Conservation (phyloP, 2,797 vertebrate species). For the Cuculus canorus region DNA sequence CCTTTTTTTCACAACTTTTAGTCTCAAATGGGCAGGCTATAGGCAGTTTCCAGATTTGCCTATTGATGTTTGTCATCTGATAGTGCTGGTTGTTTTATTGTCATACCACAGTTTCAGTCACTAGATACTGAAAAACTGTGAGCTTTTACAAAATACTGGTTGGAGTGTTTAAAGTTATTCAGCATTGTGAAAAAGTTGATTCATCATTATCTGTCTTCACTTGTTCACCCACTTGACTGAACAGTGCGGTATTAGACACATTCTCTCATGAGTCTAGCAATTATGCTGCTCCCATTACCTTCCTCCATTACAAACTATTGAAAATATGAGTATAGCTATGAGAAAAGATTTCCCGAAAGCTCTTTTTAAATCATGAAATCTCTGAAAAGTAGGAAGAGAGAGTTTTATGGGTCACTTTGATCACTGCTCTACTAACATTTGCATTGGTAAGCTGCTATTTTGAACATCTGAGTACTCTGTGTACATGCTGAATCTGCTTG, state of each 20-base stretch:
- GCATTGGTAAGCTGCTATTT: neutral
- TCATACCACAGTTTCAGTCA: neutral
- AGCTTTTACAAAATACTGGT: neutral
- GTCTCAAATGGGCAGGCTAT: neutral
- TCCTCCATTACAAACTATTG: neutral
- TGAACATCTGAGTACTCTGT: neutral
- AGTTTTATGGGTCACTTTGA: neutral
- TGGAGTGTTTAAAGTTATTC: neutral
- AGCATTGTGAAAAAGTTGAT: neutral
- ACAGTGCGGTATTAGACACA: neutral
- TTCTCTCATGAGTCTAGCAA: conserved; percentile 6
- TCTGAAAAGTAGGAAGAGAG: neutral
- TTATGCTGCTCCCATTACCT: conserved; percentile 4
- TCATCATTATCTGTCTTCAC: neutral
- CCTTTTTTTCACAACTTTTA: neutral
- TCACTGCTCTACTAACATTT: neutral
- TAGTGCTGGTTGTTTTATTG: neutral
- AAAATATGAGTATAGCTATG: neutral
- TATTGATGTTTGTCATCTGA: neutral
- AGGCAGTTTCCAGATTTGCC: neutral
- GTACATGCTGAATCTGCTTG: neutral
- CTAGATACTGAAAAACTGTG: neutral
- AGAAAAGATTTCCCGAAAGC: neutral
- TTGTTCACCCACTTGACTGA: conserved; percentile 16
- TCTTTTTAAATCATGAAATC: neutral